phyloP scores from a whole-genome alignment of 2,797 vertebrate genomes.

The Fistularia commersonii region DNA sequence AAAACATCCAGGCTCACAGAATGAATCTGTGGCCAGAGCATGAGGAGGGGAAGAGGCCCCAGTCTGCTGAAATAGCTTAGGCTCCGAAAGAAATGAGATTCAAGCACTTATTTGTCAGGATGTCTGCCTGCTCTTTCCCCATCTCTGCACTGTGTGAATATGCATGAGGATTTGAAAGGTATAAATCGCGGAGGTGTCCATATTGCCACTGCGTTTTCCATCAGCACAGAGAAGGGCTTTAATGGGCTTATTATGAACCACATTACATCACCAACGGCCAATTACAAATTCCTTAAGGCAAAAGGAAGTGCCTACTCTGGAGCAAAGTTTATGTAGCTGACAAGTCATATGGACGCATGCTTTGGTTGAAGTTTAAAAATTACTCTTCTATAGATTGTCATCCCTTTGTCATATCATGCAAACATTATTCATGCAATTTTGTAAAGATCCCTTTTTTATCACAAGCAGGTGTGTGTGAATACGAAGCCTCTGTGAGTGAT shows the following conservation, averaged over 20 bases:
- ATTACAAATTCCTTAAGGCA: slow-evolving; percentile 72
- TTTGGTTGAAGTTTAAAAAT: slow-evolving; percentile 14
- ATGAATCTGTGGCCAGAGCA: slow-evolving; percentile 56
- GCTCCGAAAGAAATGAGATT: slow-evolving; percentile 77
- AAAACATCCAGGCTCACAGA: slow-evolving; percentile 56
- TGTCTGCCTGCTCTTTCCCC: slow-evolving; percentile 75
- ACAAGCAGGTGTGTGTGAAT: no score
- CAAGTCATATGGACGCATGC: slow-evolving; percentile 31
- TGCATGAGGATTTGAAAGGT: slow-evolving; percentile 86
- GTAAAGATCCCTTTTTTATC: no score
- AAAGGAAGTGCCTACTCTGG: slow-evolving; percentile 47
- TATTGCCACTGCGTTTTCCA: slow-evolving; percentile 79
- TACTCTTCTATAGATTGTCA: no score
- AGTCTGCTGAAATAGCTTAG: slow-evolving; percentile 70
- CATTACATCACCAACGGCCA: slow-evolving; percentile 82
- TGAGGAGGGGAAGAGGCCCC: slow-evolving; percentile 62
- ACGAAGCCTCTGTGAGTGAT: no score
- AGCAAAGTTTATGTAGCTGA: slow-evolving; percentile 56
- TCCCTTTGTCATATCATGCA: no score
- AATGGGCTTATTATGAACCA: slow-evolving; percentile 81
- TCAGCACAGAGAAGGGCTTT: slow-evolving; percentile 80
- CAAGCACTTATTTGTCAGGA: slow-evolving; percentile 79
- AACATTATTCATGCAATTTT: no score
- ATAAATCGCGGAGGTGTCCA: slow-evolving; percentile 85
- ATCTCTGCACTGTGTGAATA: slow-evolving; percentile 77